phyloP scores from a whole-genome alignment of 2,797 vertebrate genomes.

The Hemitrygon akajei region DNA sequence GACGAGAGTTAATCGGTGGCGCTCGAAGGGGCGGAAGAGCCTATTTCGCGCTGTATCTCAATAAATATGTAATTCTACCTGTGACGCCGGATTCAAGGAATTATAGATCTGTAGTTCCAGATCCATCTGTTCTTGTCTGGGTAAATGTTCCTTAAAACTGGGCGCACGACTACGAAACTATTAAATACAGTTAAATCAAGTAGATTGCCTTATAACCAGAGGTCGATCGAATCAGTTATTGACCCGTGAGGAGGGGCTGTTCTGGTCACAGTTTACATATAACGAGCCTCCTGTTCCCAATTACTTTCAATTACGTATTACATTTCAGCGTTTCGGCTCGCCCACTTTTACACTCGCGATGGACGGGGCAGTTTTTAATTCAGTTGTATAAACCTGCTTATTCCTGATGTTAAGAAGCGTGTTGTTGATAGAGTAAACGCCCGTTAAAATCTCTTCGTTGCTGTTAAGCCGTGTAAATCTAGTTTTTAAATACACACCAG shows the following conservation, averaged over 20 bases:
- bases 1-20: too few relatives aligned
- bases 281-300: neutral
- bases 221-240: conserved; percentile 4
- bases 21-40: too few relatives aligned
- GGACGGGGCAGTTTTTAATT: neutral
- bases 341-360: too few relatives aligned
- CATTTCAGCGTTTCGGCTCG: neutral
- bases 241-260: conserved; percentile 3
- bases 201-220: conserved; percentile 3
- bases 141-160: neutral
- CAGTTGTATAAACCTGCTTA: neutral
- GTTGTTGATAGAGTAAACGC: neutral
- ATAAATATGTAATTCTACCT: too few relatives aligned
- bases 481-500: neutral
- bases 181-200: conserved; percentile 33
- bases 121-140: neutral
- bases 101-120: too few relatives aligned
- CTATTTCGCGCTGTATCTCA: too few relatives aligned
- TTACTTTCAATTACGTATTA: conserved; percentile 6
- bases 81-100: too few relatives aligned
- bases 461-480: neutral
- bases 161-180: neutral
- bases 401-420: neutral
- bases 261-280: conserved; percentile 18
- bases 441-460: neutral